phyloP scores from a whole-genome alignment of 2,888 invertebrate genomes.

The Tanypteryx hageni region DNA sequence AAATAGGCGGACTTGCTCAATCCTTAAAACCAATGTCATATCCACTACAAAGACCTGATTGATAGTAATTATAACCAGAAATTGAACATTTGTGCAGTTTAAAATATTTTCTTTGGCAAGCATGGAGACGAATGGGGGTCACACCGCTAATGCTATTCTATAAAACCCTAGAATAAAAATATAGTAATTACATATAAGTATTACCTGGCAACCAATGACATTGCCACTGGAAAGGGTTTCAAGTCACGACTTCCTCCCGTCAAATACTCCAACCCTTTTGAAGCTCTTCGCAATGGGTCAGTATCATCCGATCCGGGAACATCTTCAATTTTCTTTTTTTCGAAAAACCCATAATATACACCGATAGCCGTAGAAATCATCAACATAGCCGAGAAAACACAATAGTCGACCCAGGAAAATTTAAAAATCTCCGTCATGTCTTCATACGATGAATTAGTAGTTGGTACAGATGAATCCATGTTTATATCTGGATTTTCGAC shows the following conservation, averaged over 20 bases:
- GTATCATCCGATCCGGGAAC: constrained; percentile 73
- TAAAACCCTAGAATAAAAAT: background rate
- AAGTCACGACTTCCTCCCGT: constrained; percentile 87
- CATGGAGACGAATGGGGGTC: background rate
- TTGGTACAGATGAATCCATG: background rate
- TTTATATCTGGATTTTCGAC: background rate
- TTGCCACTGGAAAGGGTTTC: constrained; percentile 88
- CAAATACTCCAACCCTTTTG: constrained; percentile 78
- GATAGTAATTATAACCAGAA: too few species aligned
- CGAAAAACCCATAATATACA: constrained; percentile 86
- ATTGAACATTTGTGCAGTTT: too few species aligned
- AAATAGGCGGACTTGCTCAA: too few species aligned
- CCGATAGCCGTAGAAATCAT: constrained; percentile 87
- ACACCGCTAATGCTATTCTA: background rate
- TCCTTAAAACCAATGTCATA: too few species aligned
- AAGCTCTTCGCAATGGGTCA: constrained; percentile 73
- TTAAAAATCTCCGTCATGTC: background rate
- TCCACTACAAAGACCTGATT: too few species aligned
- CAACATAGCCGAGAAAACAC: constrained; percentile 87
- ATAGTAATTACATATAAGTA: constrained; percentile 14
- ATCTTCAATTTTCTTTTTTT: constrained; percentile 75
- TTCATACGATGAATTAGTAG: background rate
- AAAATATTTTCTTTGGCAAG: too few species aligned
- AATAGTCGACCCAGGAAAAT: constrained; percentile 79
- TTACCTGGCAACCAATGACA: constrained; percentile 91